Percentiles rank a stretch among this genome's conserved stretches.
These are phyloP conservation scores for Contarinia nasturtii DNA, from an alignment of 1,140 invertebrate species.

Conservation along the genomic window DNA sequence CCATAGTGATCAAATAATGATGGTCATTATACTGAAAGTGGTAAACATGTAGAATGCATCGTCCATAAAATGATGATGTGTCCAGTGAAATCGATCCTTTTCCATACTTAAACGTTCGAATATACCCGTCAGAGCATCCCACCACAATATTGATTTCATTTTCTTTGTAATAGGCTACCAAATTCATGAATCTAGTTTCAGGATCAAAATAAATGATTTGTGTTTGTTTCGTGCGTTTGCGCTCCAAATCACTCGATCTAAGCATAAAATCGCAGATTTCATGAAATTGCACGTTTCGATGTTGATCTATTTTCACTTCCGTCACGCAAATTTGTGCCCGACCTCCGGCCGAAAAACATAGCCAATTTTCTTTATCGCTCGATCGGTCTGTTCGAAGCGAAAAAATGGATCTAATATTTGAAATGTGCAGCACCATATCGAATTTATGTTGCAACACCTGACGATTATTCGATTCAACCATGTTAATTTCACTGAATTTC, in stretches of 20 bases:
- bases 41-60: conserved; percentile 12
- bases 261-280: conserved; percentile 1
- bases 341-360: conserved; percentile 12
- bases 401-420: not conserved
- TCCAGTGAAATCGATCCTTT: not conserved
- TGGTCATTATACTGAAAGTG: not conserved
- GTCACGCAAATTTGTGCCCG: conserved; percentile 16
- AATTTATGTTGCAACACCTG: conserved; percentile 1
- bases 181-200: conserved; percentile 16
- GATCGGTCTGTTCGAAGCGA: not conserved
- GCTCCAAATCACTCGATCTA: not conserved
- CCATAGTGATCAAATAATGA: conserved; percentile 9
- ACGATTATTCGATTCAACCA: not conserved
- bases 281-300: not conserved
- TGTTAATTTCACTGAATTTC: conserved; percentile 9
- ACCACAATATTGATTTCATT: conserved; percentile 6
- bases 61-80: conserved; percentile 7
- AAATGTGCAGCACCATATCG: not conserved
- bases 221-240: not conserved
- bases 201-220: conserved; percentile 6
- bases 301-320: conserved; percentile 6
- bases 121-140: conserved; percentile 16
- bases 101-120: conserved; percentile 9
- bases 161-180: conserved; percentile 6
- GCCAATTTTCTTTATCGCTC: no score